Conservation (phyloP, 2,113 vertebrate genomes). For the Hippocampus barbouri region DNA sequence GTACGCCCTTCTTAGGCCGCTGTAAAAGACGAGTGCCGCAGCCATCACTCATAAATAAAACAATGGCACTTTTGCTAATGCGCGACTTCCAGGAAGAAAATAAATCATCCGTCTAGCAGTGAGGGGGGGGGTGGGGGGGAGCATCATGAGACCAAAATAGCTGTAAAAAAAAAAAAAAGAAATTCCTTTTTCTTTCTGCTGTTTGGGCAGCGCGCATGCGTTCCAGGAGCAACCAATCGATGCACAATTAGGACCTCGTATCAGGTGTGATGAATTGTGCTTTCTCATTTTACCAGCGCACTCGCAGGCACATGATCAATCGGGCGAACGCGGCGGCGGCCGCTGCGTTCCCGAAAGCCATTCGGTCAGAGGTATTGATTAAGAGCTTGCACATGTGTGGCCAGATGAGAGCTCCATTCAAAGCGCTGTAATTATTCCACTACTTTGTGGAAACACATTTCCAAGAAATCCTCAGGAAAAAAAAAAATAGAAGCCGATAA, state of each 20-base stretch:
- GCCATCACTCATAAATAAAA: conserved; percentile 44
- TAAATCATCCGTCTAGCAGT: neutral
- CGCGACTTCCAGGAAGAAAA: conserved; percentile 1
- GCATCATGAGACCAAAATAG: neutral
- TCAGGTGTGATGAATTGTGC: conserved; percentile 67
- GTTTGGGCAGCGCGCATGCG: conserved; percentile 40
- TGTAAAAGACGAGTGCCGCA: conserved; percentile 38
- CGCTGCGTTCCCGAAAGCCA: conserved; percentile 53
- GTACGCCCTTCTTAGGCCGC: conserved; percentile 43
- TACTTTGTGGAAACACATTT: conserved; percentile 14
- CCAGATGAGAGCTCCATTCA: conserved; percentile 21
- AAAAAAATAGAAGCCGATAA: neutral
- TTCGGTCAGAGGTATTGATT: conserved; percentile 68
- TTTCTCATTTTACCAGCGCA: conserved; percentile 50
- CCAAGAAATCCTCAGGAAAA: neutral
- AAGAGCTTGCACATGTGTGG: conserved; percentile 34
- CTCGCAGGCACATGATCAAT: conserved; percentile 65
- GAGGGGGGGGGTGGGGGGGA: no score
- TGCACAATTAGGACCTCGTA: conserved; percentile 68
- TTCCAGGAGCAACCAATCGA: conserved; percentile 60
- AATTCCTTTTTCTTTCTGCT: neutral
- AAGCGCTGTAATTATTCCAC: conserved; percentile 22
- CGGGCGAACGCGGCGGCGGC: conserved; percentile 22
- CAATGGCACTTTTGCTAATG: neutral
- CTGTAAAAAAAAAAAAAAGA: neutral